These are phyloP conservation scores for Gastrophryne carolinensis DNA, from an alignment of 2,797 vertebrate genomes.

Conservation along the genomic window DNA sequence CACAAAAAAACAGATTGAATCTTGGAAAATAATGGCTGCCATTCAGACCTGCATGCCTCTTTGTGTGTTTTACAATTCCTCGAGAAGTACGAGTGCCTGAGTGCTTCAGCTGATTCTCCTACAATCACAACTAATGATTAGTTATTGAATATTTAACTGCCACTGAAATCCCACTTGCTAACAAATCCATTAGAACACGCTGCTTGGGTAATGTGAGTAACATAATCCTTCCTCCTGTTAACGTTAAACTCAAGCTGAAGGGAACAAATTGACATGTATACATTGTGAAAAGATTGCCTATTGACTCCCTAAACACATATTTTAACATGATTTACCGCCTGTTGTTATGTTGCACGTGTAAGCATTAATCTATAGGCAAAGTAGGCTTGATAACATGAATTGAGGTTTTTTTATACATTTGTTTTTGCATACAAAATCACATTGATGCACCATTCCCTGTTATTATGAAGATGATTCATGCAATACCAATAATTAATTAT, in stretches of 20 bases:
- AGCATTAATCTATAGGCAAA: conserved; percentile 39
- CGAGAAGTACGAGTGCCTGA: conserved; percentile 55
- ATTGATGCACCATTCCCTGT: background rate
- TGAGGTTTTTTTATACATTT: background rate
- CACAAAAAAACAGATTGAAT: conserved; percentile 46
- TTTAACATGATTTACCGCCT: conserved; percentile 45
- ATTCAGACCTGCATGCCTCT: conserved; percentile 39
- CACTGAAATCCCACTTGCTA: conserved; percentile 68
- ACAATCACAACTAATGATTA: conserved; percentile 71
- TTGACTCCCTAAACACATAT: conserved; percentile 38
- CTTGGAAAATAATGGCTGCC: conserved; percentile 57
- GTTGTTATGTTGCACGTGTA: conserved; percentile 21
- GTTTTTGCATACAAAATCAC: background rate
- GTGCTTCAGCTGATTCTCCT: conserved; percentile 62
- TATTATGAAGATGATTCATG: background rate
- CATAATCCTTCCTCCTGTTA: conserved; percentile 66
- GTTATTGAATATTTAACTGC: conserved; percentile 74
- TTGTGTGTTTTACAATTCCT: conserved; percentile 53
- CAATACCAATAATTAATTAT: background rate
- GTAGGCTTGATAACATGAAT: background rate
- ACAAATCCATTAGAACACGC: conserved; percentile 73
- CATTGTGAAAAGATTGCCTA: conserved; percentile 49
- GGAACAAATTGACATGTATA: conserved; percentile 55
- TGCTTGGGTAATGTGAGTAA: conserved; percentile 76
- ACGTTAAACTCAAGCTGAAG: conserved; percentile 63